Evolutionary conservation across 2,888 invertebrate genomes (phyloP).

Genomic region (Acrobasis suavella): DNA sequence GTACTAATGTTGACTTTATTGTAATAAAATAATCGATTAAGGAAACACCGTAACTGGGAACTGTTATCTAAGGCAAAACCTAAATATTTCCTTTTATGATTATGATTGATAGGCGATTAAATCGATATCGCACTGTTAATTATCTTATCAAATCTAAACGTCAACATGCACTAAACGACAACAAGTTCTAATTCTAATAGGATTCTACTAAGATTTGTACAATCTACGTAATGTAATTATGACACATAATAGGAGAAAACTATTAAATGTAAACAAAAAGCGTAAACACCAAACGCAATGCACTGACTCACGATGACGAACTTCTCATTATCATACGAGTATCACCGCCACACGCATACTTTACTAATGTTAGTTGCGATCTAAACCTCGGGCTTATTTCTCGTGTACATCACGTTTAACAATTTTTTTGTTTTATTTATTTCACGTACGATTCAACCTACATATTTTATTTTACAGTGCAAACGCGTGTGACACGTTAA

Average conservation of each 20-base stretch:
- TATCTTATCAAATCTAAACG: constrained; percentile 43
- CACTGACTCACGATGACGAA: constrained; percentile 81
- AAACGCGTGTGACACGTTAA: constrained; percentile 58
- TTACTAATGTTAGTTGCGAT: constrained; percentile 70
- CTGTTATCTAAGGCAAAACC: not conserved
- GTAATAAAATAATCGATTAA: no score
- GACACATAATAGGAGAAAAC: constrained; percentile 11
- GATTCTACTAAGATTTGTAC: constrained; percentile 54
- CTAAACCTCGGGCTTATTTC: constrained; percentile 62
- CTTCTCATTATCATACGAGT: constrained; percentile 80
- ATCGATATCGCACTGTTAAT: constrained; percentile 44
- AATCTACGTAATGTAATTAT: constrained; percentile 43
- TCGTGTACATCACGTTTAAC: constrained; percentile 44
- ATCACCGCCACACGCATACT: constrained; percentile 64
- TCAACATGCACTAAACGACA: constrained; percentile 52
- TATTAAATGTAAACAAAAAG: constrained; percentile 72
- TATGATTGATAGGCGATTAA: constrained; percentile 31
- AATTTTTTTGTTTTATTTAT: not conserved
- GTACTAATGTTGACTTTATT: no score
- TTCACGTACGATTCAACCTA: not conserved
- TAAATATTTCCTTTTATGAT: constrained; percentile 8
- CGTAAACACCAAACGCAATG: constrained; percentile 71
- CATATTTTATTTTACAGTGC: constrained; percentile 37
- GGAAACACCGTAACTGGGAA: no score
- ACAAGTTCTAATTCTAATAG: constrained; percentile 53